Evolutionary conservation across 53 echinoderm and acorn worm genomes (phyloP).

Genomic region (Antedon mediterranea): DNA sequence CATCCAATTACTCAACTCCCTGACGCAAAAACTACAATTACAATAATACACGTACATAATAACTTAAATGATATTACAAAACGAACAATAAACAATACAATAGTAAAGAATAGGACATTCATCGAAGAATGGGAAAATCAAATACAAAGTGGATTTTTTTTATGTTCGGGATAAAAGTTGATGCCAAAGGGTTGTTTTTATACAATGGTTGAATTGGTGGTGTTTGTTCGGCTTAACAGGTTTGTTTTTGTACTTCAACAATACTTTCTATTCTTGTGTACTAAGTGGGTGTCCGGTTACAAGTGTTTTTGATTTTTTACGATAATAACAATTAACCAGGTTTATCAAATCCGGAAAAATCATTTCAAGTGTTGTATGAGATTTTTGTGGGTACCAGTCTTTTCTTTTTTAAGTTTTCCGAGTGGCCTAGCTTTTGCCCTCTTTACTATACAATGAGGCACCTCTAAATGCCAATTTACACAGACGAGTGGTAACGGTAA

Average conservation of each 20-base stretch:
- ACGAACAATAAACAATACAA: not conserved
- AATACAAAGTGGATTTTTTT: not conserved
- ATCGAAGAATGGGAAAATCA: not conserved
- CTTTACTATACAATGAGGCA: no score
- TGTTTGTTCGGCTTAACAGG: conserved; percentile 1
- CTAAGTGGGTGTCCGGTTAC: not conserved
- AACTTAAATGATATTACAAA: conserved; percentile 1
- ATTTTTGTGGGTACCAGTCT: not conserved
- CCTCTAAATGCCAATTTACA: no score
- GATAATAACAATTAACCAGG: not conserved
- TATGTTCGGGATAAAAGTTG: not conserved
- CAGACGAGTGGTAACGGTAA: no score
- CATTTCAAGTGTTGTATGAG: not conserved
- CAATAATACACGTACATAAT: not conserved
- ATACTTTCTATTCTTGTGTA: not conserved
- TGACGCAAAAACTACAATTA: no score
- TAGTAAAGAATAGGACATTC: not conserved
- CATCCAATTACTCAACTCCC: no score
- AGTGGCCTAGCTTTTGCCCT: not conserved
- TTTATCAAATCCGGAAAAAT: not conserved
- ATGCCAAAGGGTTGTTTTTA: not conserved
- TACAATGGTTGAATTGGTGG: not conserved
- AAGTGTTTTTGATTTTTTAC: not conserved
- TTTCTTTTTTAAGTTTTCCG: not conserved
- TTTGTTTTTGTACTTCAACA: not conserved